Base-by-base conservation (phyloP, 1,140 invertebrate species). In the Phthorimaea operculella region DNA sequence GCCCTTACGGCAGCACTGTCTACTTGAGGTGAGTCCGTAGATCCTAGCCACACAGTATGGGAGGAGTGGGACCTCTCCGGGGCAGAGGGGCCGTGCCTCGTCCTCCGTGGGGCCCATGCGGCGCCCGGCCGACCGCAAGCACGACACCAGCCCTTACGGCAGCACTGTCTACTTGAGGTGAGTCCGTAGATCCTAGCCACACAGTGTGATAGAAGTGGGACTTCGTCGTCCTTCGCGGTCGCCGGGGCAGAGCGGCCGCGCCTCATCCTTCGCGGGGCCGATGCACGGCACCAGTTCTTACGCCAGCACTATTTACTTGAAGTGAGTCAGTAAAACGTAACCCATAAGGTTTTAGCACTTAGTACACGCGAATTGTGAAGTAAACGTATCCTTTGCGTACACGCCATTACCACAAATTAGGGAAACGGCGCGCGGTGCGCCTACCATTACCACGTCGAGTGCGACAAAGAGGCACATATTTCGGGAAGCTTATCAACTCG, bases 201-300 rank as follows among this genome's bases (percentile, higher is more conserved):
- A 42, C 86, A 86, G 55, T 86, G 84, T 66, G 78, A 74, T 12
- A 79, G 77, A 49, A 75, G 81, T 0, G 78, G 78, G 3, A 68
- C 78, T 4, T 80, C n/a, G n/a, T n/a, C n/a, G n/a, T n/a, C n/a
- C n/a, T 14, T 47, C n/a, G n/a, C n/a, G n/a, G n/a, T n/a, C 76
- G 4, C 76, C 81, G 1, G 76, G 72, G 8, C 83, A 82, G 57
- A 87, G 92, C 51, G 90, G 90, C n/a, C 89, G 93, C 21, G 90
- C 91, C 55, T 81, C 81, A 1, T 79, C 76, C 7, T 84, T 79
- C 0, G 88, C 89, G 4, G 93, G 93, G 0, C 93, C 93, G 0
- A 93, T 95, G 87, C 90, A 92, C 70, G 94, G 96, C 78, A 93
- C 92, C 33, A 96, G 95, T 51, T 94, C 95, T 0, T 97, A 96